Percentiles rank a stretch among this genome's conserved stretches.
Conservation (phyloP, 2,113 vertebrate genomes). For the Grammomys dolichurus region DNA sequence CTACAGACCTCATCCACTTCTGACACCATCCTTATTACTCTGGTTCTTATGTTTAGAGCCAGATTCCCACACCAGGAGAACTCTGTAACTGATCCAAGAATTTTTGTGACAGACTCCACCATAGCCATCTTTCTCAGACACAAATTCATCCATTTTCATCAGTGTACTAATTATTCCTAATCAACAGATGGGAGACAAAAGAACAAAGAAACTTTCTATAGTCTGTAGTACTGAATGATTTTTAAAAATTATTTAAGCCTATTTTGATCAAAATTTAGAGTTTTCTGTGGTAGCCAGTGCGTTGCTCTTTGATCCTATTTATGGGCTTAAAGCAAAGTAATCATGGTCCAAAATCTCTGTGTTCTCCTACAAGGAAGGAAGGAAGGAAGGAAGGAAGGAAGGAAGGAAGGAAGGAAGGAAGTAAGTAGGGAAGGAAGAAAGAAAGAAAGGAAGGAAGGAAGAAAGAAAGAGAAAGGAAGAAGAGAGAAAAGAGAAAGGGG, state of each 20-base stretch:
- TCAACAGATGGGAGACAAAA: slow-evolving; percentile 11
- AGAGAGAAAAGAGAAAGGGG: background rate
- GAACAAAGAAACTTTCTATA: slow-evolving; percentile 12
- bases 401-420: too few relatives aligned
- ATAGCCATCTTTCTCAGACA: background rate
- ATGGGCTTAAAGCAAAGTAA: background rate
- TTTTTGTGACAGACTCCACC: background rate
- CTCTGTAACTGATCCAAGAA: background rate
- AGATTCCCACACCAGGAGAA: background rate
- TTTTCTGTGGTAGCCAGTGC: background rate
- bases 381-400: background rate
- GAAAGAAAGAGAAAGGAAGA: too few relatives aligned
- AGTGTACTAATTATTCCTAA: slow-evolving; percentile 21
- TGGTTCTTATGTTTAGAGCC: background rate
- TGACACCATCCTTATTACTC: background rate
- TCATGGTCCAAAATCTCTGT: slow-evolving; percentile 18
- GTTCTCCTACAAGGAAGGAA: background rate
- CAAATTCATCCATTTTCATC: slow-evolving; percentile 39
- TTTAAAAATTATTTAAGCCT: slow-evolving; percentile 34
- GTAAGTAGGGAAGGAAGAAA: too few relatives aligned
- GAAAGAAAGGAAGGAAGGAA: too few relatives aligned
- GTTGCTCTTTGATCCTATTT: background rate
- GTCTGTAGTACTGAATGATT: background rate
- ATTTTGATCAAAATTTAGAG: slow-evolving; percentile 61
- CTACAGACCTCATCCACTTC: background rate